Conservation (phyloP, 2,888 invertebrate genomes). For the Aelia acuminata region DNA sequence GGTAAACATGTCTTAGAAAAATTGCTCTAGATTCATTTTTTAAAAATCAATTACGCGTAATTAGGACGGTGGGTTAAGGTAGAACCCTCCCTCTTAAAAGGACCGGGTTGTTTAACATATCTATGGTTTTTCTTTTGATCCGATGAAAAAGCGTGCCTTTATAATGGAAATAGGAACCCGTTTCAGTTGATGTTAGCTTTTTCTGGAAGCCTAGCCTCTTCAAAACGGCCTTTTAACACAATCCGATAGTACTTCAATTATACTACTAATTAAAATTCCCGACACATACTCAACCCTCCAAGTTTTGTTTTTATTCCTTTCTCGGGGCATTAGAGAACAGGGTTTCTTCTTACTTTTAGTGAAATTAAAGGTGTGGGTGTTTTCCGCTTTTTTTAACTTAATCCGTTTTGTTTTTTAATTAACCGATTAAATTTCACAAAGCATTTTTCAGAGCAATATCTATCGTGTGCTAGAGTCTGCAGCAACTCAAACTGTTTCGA, state of each 20-base stretch:
- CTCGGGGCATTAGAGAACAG: background rate
- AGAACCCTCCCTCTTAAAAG: no score
- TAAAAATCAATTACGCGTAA: no score
- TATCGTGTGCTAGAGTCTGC: no score
- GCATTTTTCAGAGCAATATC: no score
- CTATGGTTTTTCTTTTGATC: constrained; percentile 2
- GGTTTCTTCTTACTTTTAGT: background rate
- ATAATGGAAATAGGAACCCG: background rate
- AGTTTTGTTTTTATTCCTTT: background rate
- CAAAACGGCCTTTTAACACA: constrained; percentile 14
- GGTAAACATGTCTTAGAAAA: no score
- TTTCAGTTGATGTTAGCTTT: background rate
- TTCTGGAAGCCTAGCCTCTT: background rate
- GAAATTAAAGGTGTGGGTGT: background rate
- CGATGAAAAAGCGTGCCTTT: background rate
- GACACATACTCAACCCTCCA: background rate
- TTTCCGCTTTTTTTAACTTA: no score
- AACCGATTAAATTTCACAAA: no score
- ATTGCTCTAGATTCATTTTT: no score
- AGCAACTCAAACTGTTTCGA: no score
- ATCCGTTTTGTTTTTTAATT: no score
- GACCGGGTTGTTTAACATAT: no score
- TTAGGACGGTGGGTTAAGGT: no score
- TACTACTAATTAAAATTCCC: background rate
- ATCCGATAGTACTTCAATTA: background rate